Conservation (phyloP, 1,140 invertebrate genomes). For the Heliconius eleuchia region DNA sequence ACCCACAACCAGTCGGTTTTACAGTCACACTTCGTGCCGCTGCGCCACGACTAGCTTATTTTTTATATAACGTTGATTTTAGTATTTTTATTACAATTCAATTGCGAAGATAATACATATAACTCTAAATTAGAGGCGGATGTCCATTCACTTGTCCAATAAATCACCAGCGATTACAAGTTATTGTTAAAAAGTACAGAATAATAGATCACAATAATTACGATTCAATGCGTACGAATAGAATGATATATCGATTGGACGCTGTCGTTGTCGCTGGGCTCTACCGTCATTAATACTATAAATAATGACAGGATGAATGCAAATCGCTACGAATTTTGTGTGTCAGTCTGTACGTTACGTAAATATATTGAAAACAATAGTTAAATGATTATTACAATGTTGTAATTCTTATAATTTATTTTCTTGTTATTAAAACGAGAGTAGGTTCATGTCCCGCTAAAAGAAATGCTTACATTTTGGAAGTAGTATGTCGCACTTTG, state of each 20-base stretch:
- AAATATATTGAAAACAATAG: slow-evolving; percentile 4
- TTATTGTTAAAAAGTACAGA: slow-evolving; percentile 16
- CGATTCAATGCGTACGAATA: slow-evolving; percentile 38
- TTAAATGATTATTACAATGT: neutral
- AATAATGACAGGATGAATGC: slow-evolving; percentile 33
- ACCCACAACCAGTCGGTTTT: too few species aligned
- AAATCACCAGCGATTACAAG: slow-evolving; percentile 5
- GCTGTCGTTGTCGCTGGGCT: slow-evolving; percentile 20
- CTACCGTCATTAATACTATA: slow-evolving; percentile 33
- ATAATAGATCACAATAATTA: slow-evolving; percentile 40
- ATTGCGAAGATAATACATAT: too few species aligned
- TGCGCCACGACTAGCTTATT: too few species aligned
- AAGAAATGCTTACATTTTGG: too few species aligned
- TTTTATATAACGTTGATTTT: too few species aligned
- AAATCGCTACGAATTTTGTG: slow-evolving; percentile 25
- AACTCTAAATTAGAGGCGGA: neutral
- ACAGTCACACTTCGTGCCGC: too few species aligned
- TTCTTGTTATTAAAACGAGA: neutral
- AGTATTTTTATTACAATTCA: too few species aligned
- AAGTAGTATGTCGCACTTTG: neutral
- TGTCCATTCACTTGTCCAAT: neutral
- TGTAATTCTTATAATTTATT: neutral
- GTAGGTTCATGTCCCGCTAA: neutral
- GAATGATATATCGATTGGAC: slow-evolving; percentile 39
- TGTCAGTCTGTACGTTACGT: neutral